Percentiles rank a stretch among this genome's conserved stretches.
Evolutionary conservation across 2,888 invertebrate species (phyloP).

Genomic region (Drosophila meridiana): DNA sequence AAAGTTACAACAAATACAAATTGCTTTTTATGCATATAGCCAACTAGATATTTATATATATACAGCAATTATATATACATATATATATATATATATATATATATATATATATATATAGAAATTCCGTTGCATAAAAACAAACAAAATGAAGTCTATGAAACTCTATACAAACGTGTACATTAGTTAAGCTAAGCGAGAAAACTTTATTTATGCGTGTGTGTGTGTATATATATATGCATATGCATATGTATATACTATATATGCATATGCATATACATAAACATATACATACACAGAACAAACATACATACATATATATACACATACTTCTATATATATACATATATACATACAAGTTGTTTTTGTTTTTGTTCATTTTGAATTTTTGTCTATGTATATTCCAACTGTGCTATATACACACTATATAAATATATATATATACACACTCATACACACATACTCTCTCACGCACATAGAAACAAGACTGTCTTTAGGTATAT

Average conservation of each 20-base stretch:
- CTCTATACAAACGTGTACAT: slow-evolving; percentile 60
- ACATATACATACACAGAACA: slow-evolving; percentile 20
- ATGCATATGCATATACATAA: neutral
- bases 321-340: neutral
- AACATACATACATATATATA: slow-evolving; percentile 1
- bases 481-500: slow-evolving; percentile 77
- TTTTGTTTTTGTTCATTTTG: slow-evolving; percentile 14
- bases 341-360: slow-evolving; percentile 6
- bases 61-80: slow-evolving; percentile 25
- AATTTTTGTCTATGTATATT: slow-evolving; percentile 20
- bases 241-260: slow-evolving; percentile 17
- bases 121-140: slow-evolving; percentile 43
- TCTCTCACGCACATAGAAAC: slow-evolving; percentile 74
- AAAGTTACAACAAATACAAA: slow-evolving; percentile 56
- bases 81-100: slow-evolving; percentile 35
- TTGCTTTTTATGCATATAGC: slow-evolving; percentile 61
- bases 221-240: slow-evolving; percentile 18
- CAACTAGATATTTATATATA: slow-evolving; percentile 43
- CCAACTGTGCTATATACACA: slow-evolving; percentile 7
- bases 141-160: slow-evolving; percentile 10
- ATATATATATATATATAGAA: slow-evolving; percentile 18
- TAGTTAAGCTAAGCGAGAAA: slow-evolving; percentile 57
- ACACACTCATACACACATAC: slow-evolving; percentile 13
- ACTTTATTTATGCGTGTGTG: slow-evolving; percentile 40
- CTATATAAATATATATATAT: neutral